Evolutionary conservation across 2,888 invertebrate genomes (phyloP).

Genomic region (Choristoneura rosaceana): DNA sequence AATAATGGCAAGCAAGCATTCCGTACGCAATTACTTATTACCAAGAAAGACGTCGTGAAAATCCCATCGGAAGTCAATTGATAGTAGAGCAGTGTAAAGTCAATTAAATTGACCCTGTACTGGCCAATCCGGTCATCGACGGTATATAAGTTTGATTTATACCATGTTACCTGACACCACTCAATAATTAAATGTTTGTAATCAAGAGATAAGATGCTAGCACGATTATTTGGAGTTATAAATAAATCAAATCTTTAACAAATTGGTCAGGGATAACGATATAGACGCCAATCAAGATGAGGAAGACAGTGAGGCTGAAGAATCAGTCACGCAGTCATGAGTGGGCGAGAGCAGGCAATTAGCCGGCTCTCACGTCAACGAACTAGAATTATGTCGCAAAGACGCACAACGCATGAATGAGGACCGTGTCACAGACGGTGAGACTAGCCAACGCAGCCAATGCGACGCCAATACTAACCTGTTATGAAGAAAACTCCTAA

Average conservation of each 20-base stretch:
- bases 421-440: constrained; percentile 53
- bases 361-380: constrained; percentile 66
- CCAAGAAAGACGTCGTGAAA: constrained; percentile 23
- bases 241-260: constrained; percentile 52
- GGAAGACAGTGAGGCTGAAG: constrained; percentile 61
- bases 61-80: constrained; percentile 14
- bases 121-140: neutral
- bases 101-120: constrained; percentile 19
- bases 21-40: constrained; percentile 55
- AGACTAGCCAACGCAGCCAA: constrained; percentile 59
- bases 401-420: constrained; percentile 65
- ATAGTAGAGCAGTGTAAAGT: constrained; percentile 13
- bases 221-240: constrained; percentile 47
- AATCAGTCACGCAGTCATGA: constrained; percentile 61
- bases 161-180: constrained; percentile 6
- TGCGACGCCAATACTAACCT: constrained; percentile 46
- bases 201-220: constrained; percentile 20
- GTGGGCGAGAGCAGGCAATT: constrained; percentile 73
- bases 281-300: constrained; percentile 64
- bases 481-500: constrained; percentile 36
- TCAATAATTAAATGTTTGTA: constrained; percentile 29
- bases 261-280: constrained; percentile 54
- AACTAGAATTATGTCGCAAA: constrained; percentile 63
- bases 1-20: constrained; percentile 77
- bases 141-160: constrained; percentile 10